phyloP scores from a whole-genome alignment of 1,140 invertebrate species.

The Agraylea sexmaculata region DNA sequence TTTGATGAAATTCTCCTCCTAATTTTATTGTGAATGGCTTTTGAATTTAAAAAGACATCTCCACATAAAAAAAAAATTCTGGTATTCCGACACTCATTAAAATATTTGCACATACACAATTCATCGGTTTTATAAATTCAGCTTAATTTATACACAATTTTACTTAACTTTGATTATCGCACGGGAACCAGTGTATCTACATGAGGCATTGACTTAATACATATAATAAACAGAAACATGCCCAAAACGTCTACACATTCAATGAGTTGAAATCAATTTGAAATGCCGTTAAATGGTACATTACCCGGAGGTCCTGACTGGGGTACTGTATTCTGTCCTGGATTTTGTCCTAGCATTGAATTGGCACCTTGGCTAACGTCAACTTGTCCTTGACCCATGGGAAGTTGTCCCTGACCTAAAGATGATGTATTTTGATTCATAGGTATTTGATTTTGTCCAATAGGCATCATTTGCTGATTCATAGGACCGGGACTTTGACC shows the following conservation, averaged over 20 bases:
- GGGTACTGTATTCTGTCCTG: constrained; percentile 11
- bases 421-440: too few relatives aligned
- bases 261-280: neutral
- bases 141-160: too few relatives aligned
- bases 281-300: neutral
- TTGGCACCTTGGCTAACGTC: constrained; percentile 6
- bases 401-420: constrained; percentile 4
- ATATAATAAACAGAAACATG: neutral
- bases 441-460: constrained; percentile 7
- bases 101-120: too few relatives aligned
- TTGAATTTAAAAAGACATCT: too few relatives aligned
- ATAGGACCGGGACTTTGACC: constrained; percentile 12
- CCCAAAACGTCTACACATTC: constrained; percentile 4
- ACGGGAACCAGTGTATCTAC: too few relatives aligned
- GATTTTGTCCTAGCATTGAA: constrained; percentile 13
- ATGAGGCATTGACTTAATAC: too few relatives aligned
- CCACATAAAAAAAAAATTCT: too few relatives aligned
- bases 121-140: too few relatives aligned
- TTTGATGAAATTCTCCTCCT: too few relatives aligned
- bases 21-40: too few relatives aligned
- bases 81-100: too few relatives aligned
- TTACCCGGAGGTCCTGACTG: constrained; percentile 16
- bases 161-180: too few relatives aligned
- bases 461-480: constrained; percentile 6
- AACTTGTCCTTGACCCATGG: constrained; percentile 11